Percentiles rank a stretch among this genome's conserved stretches.
phyloP scores from a whole-genome alignment of 2,113 vertebrate genomes.

The Lepus timidus region DNA sequence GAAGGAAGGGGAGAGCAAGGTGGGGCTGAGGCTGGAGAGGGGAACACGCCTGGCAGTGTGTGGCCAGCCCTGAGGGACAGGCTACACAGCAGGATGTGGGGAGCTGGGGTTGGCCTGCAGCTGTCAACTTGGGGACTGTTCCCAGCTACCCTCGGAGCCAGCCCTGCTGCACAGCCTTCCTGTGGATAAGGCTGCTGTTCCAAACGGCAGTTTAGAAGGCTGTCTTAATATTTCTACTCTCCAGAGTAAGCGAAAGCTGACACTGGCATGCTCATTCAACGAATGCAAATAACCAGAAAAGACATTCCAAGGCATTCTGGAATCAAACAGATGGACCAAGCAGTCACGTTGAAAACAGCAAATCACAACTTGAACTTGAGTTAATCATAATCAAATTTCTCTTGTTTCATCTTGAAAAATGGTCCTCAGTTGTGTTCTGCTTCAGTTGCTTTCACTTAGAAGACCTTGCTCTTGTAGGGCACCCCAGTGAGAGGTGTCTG shows the following conservation, averaged over 20 bases:
- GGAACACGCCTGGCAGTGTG: not conserved
- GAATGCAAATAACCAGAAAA: constrained; percentile 78
- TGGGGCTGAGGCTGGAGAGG: not conserved
- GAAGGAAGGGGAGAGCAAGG: not conserved
- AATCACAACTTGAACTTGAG: constrained; percentile 76
- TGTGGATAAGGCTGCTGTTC: not conserved
- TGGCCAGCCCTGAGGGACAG: not conserved
- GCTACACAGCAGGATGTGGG: not conserved
- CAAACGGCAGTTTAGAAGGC: constrained; percentile 43
- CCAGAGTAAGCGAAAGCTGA: constrained; percentile 63
- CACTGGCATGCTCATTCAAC: constrained; percentile 67
- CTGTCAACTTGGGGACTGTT: not conserved
- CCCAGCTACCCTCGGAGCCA: not conserved
- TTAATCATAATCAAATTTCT: constrained; percentile 73
- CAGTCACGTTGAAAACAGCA: constrained; percentile 77
- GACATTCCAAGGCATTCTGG: constrained; percentile 76
- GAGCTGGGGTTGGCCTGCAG: not conserved
- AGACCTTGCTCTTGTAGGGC: constrained; percentile 59
- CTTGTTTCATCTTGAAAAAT: constrained; percentile 69
- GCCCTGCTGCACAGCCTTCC: not conserved
- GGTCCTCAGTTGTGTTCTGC: constrained; percentile 64
- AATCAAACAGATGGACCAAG: constrained; percentile 79
- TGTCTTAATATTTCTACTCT: constrained; percentile 76
- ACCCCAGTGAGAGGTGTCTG: constrained; percentile 24
- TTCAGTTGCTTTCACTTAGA: constrained; percentile 68